Percentiles rank a stretch among this genome's conserved stretches.
These are phyloP conservation scores for Cynodonichthys magdalenae DNA, from an alignment of 2,797 vertebrate species.

Conservation along the genomic window DNA sequence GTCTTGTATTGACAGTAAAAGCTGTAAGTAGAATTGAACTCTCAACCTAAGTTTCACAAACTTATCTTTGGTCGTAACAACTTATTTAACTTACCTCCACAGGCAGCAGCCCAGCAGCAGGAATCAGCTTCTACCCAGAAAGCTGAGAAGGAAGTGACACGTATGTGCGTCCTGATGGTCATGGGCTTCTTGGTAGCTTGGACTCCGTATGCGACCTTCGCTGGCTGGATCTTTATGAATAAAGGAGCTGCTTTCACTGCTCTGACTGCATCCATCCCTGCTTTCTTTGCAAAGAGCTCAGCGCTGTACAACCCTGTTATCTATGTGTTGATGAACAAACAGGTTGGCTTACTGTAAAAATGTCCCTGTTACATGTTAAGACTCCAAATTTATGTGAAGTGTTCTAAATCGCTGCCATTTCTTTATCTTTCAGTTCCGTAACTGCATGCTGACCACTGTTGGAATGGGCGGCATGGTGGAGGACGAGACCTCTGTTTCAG, in stretches of 20 bases:
- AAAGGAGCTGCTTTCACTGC: conserved; percentile 80
- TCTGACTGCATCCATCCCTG: conserved; percentile 75
- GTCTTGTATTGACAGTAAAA: conserved; percentile 84
- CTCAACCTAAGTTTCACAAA: too few species aligned
- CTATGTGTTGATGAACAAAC: conserved; percentile 82
- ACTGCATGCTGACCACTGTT: conserved; percentile 83
- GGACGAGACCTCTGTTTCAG: conserved; percentile 81
- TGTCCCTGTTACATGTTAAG: neutral
- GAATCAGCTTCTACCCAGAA: conserved; percentile 88
- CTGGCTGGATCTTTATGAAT: conserved; percentile 87
- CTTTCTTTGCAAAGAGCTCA: conserved; percentile 88
- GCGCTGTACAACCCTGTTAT: conserved; percentile 84
- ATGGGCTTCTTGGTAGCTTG: conserved; percentile 86
- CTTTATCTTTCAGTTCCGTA: conserved; percentile 79
- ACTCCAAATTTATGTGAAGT: rapidly evolving
- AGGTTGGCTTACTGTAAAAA: conserved; percentile 9
- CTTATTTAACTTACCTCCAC: neutral
- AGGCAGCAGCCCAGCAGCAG: conserved; percentile 88
- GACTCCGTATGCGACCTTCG: conserved; percentile 83
- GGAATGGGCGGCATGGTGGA: conserved; percentile 86
- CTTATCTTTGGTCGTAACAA: neutral
- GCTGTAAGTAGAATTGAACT: conserved; percentile 69
- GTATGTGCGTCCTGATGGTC: conserved; percentile 88
- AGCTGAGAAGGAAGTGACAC: conserved; percentile 87
- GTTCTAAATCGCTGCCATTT: neutral